Evolutionary conservation across 2,797 vertebrate species (phyloP).

Genomic region (Lagocephalus sceleratus): DNA sequence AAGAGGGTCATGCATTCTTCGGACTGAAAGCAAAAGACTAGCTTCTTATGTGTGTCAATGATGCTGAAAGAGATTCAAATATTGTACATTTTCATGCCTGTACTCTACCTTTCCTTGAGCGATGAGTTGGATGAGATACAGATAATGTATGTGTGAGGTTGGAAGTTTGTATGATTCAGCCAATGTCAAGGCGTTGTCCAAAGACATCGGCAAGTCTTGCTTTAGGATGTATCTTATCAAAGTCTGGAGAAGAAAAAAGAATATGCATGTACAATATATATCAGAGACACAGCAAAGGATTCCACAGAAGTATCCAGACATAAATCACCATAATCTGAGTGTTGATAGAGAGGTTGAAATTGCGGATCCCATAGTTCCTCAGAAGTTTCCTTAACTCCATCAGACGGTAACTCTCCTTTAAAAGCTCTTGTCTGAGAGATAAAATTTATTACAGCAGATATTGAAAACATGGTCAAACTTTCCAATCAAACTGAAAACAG

Average conservation of each 20-base stretch:
- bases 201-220: slow-evolving; percentile 83
- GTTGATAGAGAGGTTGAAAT: slow-evolving; percentile 83
- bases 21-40: slow-evolving; percentile 66
- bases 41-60: background rate
- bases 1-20: slow-evolving; percentile 80
- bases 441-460: background rate
- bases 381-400: slow-evolving; percentile 97
- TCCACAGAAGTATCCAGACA: background rate
- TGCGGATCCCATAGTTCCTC: slow-evolving; percentile 88
- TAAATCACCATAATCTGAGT: slow-evolving; percentile 86
- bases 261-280: background rate
- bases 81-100: background rate
- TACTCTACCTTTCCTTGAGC: slow-evolving; percentile 78
- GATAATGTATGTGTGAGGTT: slow-evolving; percentile 80
- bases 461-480: background rate
- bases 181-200: slow-evolving; percentile 89
- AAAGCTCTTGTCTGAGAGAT: slow-evolving; percentile 81
- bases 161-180: slow-evolving; percentile 83
- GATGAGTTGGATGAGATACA: slow-evolving; percentile 83
- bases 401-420: slow-evolving; percentile 88
- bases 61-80: background rate
- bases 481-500: background rate
- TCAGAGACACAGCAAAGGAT: background rate
- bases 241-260: slow-evolving; percentile 67
- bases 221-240: slow-evolving; percentile 89